Percentiles rank a stretch among this genome's conserved stretches.
Conservation (phyloP, 2,888 invertebrate species). For the Lymantria dispar region DNA sequence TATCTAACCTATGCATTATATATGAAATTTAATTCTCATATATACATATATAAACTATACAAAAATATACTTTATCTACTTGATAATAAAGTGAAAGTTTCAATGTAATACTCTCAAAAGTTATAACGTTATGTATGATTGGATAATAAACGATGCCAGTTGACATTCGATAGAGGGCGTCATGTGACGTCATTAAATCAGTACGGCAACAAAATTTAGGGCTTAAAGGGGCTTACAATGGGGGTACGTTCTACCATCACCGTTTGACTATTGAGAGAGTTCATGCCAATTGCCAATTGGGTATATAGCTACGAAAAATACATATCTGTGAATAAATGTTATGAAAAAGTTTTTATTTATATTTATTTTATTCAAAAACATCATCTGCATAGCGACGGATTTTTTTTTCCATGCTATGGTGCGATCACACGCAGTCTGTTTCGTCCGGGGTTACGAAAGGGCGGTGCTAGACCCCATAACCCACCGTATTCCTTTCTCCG, state of each 20-base stretch:
- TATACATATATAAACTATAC: background rate
- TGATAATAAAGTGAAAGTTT: slow-evolving; percentile 4
- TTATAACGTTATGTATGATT: slow-evolving; percentile 24
- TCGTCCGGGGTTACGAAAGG: too few species aligned
- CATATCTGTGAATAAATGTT: too few species aligned
- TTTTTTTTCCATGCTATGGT: too few species aligned
- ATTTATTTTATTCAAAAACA: too few species aligned
- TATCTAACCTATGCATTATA: slow-evolving; percentile 74
- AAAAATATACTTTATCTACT: slow-evolving; percentile 12
- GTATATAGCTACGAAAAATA: too few species aligned
- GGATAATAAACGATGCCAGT: slow-evolving; percentile 62
- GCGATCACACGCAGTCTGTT: too few species aligned
- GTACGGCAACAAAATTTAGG: slow-evolving; percentile 75
- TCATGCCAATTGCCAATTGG: background rate
- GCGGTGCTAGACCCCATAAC: too few species aligned
- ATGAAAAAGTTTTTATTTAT: too few species aligned
- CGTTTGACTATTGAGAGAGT: slow-evolving; percentile 29
- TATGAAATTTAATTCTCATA: slow-evolving; percentile 23
- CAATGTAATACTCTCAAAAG: background rate
- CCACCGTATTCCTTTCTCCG: too few species aligned
- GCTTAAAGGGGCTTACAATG: slow-evolving; percentile 62
- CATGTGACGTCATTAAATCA: slow-evolving; percentile 81
- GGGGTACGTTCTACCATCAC: slow-evolving; percentile 38
- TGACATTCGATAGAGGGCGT: slow-evolving; percentile 80
- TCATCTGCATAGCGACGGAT: too few species aligned